Base-by-base conservation (phyloP, 2,113 vertebrate genomes). In the Grammomys surdaster region DNA sequence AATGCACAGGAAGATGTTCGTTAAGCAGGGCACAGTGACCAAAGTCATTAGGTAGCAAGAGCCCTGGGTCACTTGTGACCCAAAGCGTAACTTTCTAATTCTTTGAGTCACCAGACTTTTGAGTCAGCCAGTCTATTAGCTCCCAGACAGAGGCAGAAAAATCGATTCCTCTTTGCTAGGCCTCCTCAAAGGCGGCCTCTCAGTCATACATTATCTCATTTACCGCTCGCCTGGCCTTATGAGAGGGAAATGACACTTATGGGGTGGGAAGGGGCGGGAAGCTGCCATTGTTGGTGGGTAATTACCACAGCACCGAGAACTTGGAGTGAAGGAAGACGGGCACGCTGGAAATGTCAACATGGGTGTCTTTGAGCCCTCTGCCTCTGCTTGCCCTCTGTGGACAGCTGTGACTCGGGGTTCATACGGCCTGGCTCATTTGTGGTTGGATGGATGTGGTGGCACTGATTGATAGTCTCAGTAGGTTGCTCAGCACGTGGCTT, bases 81-180 rank as follows among this genome's bases (percentile, higher is more conserved):
- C 10, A 20, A 46, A 17, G 46, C 1, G 2, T 14, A 1, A 17
- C 88, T 36, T 88, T 46, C 58, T 86, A 14, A 1, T 82, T 22
- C 73, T 85, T 26, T 93, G 94, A 95, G 77, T 95, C 92, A 95
- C 63, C 91, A 20, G 92, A 73, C 92, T 31, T 73, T 80, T 90
- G 92, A 69, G 90, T 93, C 96, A 95, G 56, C 89, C 36, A 63
- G 54, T 28, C 88, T 31, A 54, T 96, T 60, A 95, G 73, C 77
- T 77, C 36, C 36, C 90, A 89, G 97, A 91, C 43, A 0, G 1
- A 85, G 96, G 58, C 11, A 1, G 0, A 60, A 58, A 95, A 96
- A 97, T 97, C 97, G 11, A 97, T 92, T 6, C 10, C 8, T 76
- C 77, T 67, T 7, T n/a, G 12, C 48, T 60, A 72, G 60, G 86